Evolutionary conservation across 2,113 vertebrate species (phyloP), one percentile per base, ranked within the genome.

Genomic region (Agelaius phoeniceus): DNA sequence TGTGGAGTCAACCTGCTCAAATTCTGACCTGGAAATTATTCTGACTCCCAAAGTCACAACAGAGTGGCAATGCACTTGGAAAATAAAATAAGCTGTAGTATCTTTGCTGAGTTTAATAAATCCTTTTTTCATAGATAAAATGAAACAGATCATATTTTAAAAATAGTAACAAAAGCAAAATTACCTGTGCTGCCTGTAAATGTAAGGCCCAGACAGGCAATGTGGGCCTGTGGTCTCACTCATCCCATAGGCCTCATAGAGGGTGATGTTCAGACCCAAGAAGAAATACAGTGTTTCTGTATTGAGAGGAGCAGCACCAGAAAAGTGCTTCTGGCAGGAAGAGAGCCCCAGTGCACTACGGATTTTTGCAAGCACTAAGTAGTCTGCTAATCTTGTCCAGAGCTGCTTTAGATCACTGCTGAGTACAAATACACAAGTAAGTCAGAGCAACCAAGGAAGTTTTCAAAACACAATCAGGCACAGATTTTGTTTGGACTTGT

Each of bases 231-330:
- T 97, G 81, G 98, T 98, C 96, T 99, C 99, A 4, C 98, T 99
- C 98, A 99, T 99, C 37, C 99, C 99, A 3, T 99, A 99, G 17
- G 97, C 98, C 9, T 99, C 98, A 23, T 98, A 99, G 44, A 99
- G 61, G 27, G 93, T 97, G 89, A 99, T 99, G 90, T 99, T 98
- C 72, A 99, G 97, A 37, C 98, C 97, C 84, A 99, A 93, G 96
- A 99, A 99, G 94, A 99, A 99, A 80, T 97, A 92, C 69, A 98
- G 89, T 0, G 98, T 98, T 94, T 99, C 98, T 2, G 79, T 87
- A 2, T 98, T 95, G 79, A 99, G 98, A 31, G 99, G 99, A 41
- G 99, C 99, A 2, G 98, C 98, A 20, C 99, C 99, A 6, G 91
- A 98, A 85, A 99, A 99, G 81, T 97, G 98, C 96, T 98, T 99